phyloP scores from a whole-genome alignment of 2,113 vertebrate genomes.

The Colinus virginianus region DNA sequence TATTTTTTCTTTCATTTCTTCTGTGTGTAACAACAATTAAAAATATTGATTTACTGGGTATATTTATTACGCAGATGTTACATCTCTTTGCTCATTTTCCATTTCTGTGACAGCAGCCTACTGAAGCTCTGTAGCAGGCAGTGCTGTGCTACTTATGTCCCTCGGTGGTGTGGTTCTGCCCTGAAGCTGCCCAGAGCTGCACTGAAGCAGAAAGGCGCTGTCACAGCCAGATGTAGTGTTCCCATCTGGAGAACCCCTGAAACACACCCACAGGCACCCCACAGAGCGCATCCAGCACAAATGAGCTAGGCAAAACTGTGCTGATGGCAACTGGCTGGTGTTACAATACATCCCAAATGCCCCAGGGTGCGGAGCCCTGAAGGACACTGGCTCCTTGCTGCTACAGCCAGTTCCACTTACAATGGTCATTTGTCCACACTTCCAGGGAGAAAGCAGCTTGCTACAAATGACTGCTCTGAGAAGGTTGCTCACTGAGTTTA shows the following conservation, averaged over 20 bases:
- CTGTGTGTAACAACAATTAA: slow-evolving; percentile 65
- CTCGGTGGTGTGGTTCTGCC: not conserved
- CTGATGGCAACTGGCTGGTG: rapidly evolving
- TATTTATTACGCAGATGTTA: slow-evolving; percentile 2
- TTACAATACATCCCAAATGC: rapidly evolving
- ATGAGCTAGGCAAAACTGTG: rapidly evolving
- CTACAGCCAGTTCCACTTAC: not conserved
- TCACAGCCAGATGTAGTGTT: not conserved
- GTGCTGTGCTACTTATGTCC: not conserved
- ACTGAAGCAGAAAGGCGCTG: not conserved
- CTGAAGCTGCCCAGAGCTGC: not conserved
- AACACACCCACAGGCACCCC: not conserved
- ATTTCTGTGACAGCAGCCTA: not conserved
- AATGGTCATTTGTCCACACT: not conserved
- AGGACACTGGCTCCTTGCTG: not conserved
- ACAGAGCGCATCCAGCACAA: not conserved
- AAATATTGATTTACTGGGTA: slow-evolving; percentile 56
- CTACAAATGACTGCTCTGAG: not conserved
- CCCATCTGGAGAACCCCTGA: not conserved
- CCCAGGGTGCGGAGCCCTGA: not conserved
- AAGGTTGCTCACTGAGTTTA: not conserved
- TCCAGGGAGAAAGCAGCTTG: not conserved
- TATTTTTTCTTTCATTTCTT: slow-evolving; percentile 54
- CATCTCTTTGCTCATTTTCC: not conserved
- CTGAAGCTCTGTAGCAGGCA: not conserved